Evolutionary conservation across 1,140 invertebrate species (phyloP), one percentile per base, ranked within the genome.

Genomic region (Drosophila lini): DNA sequence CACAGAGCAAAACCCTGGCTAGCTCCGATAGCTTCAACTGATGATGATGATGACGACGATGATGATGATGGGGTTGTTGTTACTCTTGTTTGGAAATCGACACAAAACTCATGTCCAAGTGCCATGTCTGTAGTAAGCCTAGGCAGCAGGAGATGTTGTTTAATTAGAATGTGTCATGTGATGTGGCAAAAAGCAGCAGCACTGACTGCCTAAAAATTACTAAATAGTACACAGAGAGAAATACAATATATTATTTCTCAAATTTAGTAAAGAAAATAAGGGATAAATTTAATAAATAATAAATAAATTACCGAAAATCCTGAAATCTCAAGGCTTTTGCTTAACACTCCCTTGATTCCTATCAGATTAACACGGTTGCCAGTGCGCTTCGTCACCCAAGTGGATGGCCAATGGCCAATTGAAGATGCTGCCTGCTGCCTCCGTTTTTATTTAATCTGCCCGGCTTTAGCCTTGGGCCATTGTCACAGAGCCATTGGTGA

Each of bases 151-250:
- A 55, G 52, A 55, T 22, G 22, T 55, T 55, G 34, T 55, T 38
- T 55, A 55, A 55, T 55, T 55, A 55, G 34, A 55, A 55, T 38
- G 52, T 55, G 52, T 55, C 52, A 55, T 55, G 52, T n/a, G 19
- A 53, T 38, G 32, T 53, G 15, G 52, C 52, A 53, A 38, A 38
- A 50, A 50, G 52, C 50, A 28, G 25, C 25, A 38, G 13, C 13
- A 55, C 15, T 2, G 36, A 10, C 13, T 10, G 13, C 13, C 34
- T 4, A 25, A 55, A 38, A 38, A 38, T 55, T 25, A 38, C 16
- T 25, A 55, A 38, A 38, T 38, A 3, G 13, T 38, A n/a, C 52
- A 55, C 19, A 15, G 34, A n/a, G 10, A 38, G 13, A 25, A 45
- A 38, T 19, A 19, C 19, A 19, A 28, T 28, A 28, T 28, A 28